Evolutionary conservation across 2,113 vertebrate species (phyloP).

Genomic region (Xenotilapia flavipinnis): DNA sequence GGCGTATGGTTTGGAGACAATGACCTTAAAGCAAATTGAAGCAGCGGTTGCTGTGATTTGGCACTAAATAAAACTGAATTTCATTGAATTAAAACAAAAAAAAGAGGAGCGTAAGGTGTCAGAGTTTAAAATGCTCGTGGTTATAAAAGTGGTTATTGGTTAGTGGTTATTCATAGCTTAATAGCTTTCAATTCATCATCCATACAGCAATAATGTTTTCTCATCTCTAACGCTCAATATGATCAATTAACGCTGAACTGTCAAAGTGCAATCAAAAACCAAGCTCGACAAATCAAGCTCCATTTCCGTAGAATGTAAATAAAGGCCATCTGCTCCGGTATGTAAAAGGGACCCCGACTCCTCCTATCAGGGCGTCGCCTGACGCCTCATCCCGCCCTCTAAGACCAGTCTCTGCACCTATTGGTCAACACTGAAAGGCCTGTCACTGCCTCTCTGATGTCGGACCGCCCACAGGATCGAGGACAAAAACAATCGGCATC

Average conservation of each 20-base stretch:
- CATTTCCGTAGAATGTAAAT: conserved; percentile 49
- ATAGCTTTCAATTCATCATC: background rate
- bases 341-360: conserved; percentile 36
- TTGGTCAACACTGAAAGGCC: conserved; percentile 36
- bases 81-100: background rate
- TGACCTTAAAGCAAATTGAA: background rate
- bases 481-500: conserved; percentile 72
- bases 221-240: background rate
- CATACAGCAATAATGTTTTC: background rate
- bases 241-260: background rate
- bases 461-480: conserved; percentile 54
- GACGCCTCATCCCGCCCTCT: background rate
- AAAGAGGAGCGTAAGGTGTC: background rate
- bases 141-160: background rate
- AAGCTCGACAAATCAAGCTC: background rate
- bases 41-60: background rate
- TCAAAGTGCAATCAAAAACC: background rate
- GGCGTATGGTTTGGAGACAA: background rate
- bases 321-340: conserved; percentile 60
- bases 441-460: conserved; percentile 29
- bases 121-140: background rate
- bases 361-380: conserved; percentile 25
- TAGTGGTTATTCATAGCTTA: background rate
- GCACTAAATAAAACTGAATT: background rate
- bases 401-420: background rate